phyloP scores from a whole-genome alignment of 2,888 invertebrate species.

The Trissoscelio sp. region DNA sequence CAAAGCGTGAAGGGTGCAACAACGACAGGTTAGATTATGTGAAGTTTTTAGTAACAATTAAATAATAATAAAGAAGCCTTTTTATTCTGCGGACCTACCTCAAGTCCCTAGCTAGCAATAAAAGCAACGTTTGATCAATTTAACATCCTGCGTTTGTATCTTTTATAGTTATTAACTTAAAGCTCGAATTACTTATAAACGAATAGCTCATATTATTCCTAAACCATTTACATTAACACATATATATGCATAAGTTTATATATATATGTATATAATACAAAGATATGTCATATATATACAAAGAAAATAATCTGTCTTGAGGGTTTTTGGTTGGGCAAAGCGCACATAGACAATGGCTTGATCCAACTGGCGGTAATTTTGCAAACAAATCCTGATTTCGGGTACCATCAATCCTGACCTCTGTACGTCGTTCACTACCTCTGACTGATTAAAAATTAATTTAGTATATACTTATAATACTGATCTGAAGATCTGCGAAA shows the following conservation, averaged over 20 bases:
- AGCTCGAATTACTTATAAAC: not conserved
- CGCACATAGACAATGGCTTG: conserved; percentile 81
- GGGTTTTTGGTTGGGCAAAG: conserved; percentile 72
- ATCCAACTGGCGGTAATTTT: conserved; percentile 80
- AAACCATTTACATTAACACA: conserved; percentile 9
- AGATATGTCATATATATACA: no score
- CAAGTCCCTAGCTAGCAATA: conserved; percentile 82
- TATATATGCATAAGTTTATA: not conserved
- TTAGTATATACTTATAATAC: conserved; percentile 21
- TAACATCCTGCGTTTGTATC: conserved; percentile 57
- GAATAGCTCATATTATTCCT: conserved; percentile 3
- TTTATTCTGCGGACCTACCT: conserved; percentile 78
- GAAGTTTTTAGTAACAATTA: conserved; percentile 56
- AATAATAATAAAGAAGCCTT: conserved; percentile 56
- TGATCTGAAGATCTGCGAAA: conserved; percentile 29
- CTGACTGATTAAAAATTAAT: conserved; percentile 20
- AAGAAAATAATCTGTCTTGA: not conserved
- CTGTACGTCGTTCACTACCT: conserved; percentile 23
- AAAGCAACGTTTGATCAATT: conserved; percentile 81
- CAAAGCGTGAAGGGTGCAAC: conserved; percentile 72
- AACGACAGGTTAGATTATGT: conserved; percentile 74
- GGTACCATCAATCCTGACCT: conserved; percentile 51
- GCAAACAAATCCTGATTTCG: conserved; percentile 52
- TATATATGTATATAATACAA: no score
- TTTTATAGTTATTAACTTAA: conserved; percentile 60